Percentiles rank a stretch among this genome's conserved stretches.
Evolutionary conservation across 37 sponge, comb jelly and placozoan species (phyloP).

Genomic region (Diacarnus erythraeanus): DNA sequence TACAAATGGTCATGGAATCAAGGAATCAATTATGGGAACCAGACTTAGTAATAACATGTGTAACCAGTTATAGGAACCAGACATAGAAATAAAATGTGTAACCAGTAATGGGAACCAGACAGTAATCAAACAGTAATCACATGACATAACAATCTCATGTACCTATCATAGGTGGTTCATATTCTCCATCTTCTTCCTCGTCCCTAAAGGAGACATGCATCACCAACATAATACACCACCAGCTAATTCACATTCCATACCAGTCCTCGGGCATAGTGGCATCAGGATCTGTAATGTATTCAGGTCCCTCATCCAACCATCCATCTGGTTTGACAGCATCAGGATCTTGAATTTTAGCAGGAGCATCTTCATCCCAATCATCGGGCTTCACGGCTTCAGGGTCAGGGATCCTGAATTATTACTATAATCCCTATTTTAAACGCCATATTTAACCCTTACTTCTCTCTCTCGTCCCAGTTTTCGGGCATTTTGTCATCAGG

Average conservation of each 20-base stretch:
- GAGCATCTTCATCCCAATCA: constrained; percentile 99
- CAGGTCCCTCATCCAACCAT: constrained; percentile 94
- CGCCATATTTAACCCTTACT: constrained; percentile 40
- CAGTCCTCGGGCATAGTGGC: constrained; percentile 92
- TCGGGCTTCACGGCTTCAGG: constrained; percentile 93
- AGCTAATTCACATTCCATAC: constrained; percentile 29
- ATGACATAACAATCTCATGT: constrained; percentile 20
- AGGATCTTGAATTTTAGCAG: constrained; percentile 87
- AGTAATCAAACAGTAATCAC: too few species aligned
- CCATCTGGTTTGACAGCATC: constrained; percentile 91
- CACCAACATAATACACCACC: background rate
- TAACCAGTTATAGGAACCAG: too few species aligned
- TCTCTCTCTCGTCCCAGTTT: constrained; percentile 98
- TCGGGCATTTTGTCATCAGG: constrained; percentile 90
- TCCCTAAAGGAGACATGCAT: constrained; percentile 65
- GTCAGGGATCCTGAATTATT: constrained; percentile 79
- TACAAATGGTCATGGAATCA: background rate
- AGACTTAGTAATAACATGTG: background rate
- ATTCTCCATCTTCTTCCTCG: constrained; percentile 98
- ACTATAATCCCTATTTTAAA: background rate
- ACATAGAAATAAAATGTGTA: background rate
- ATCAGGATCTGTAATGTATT: constrained; percentile 93
- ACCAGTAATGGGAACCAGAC: background rate
- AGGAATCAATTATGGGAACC: background rate
- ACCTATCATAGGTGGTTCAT: constrained; percentile 94